Evolutionary conservation across 2,113 vertebrate genomes (phyloP).

Genomic region (Ellobius talpinus): DNA sequence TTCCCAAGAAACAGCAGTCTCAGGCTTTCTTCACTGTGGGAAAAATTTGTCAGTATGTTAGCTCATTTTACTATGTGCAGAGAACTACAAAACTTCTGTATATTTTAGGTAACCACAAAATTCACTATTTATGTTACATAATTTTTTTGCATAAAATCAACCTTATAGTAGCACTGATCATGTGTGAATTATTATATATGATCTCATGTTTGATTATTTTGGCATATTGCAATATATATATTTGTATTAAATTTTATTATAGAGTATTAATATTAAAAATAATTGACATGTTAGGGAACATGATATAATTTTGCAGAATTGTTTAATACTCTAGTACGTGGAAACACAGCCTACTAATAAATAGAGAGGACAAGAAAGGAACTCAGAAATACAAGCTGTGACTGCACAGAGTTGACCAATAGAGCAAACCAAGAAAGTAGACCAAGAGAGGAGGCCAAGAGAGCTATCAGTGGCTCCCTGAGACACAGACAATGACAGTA

Average conservation of each 20-base stretch:
- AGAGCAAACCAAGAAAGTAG: too few relatives aligned
- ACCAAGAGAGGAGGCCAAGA: too few relatives aligned
- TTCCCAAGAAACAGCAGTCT: neutral
- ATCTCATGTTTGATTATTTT: neutral
- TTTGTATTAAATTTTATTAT: constrained; percentile 41
- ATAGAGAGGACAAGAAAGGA: too few relatives aligned
- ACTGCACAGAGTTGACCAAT: too few relatives aligned
- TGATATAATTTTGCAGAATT: constrained; percentile 1
- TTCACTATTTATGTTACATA: neutral
- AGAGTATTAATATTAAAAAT: neutral
- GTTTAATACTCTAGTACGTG: neutral
- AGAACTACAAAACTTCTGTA: neutral
- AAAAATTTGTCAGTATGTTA: neutral
- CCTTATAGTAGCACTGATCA: neutral
- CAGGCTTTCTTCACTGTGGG: neutral
- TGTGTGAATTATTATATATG: neutral
- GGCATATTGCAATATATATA: neutral
- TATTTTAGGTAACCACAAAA: neutral
- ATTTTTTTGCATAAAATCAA: constrained; percentile 12
- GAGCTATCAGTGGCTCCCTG: too few relatives aligned
- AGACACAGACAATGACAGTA: too few relatives aligned
- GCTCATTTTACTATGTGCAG: neutral
- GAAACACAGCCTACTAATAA: too few relatives aligned
- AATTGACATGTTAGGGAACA: constrained; percentile 28
- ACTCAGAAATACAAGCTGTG: too few relatives aligned